Evolutionary conservation across 2,888 invertebrate species (phyloP), one percentile per base, ranked within the genome.

Genomic region (Prenolepis imparis): DNA sequence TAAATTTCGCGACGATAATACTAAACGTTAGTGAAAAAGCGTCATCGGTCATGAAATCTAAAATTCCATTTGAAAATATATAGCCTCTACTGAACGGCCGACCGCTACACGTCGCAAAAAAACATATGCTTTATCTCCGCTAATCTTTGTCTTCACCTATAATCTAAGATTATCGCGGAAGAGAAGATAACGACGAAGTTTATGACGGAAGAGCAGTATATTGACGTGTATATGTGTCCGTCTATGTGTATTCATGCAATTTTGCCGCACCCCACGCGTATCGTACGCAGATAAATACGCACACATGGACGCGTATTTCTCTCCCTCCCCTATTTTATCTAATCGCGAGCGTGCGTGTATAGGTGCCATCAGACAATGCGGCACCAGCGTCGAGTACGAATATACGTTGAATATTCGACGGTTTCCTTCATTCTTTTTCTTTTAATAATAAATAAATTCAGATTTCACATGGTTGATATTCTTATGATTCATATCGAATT

Each of bases 391-490:
- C 36, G 59, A 80, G 28, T 8, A 21, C 74, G 32, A 32, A 57
- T 41, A 59, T 4, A 63, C 39, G 72, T 63, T 21, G 36, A n/a
- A n/a, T n/a, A 28, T 24, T 64, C 64, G 68, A 78, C 41, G 59
- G 68, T 44, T 72, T 86, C 75, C 52, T 67, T 41, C 70, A 84
- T 84, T 88, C 83, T 48, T 84, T 84, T 74, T n/a, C n/a, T n/a
- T n/a, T n/a, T n/a, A n/a, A n/a, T n/a, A n/a, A n/a, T n/a, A n/a
- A n/a, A n/a, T n/a, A n/a, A n/a, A n/a, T n/a, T n/a, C n/a, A n/a
- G n/a, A n/a, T n/a, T n/a, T n/a, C n/a, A n/a, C n/a, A n/a, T n/a
- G n/a, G n/a, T n/a, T n/a, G n/a, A n/a, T n/a, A n/a, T n/a, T n/a
- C n/a, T n/a, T n/a, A n/a, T n/a, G n/a, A n/a, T n/a, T n/a, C n/a